These are phyloP conservation scores for Leptinotarsa tumamoca DNA, from an alignment of 2,888 invertebrate species.

Conservation along the genomic window DNA sequence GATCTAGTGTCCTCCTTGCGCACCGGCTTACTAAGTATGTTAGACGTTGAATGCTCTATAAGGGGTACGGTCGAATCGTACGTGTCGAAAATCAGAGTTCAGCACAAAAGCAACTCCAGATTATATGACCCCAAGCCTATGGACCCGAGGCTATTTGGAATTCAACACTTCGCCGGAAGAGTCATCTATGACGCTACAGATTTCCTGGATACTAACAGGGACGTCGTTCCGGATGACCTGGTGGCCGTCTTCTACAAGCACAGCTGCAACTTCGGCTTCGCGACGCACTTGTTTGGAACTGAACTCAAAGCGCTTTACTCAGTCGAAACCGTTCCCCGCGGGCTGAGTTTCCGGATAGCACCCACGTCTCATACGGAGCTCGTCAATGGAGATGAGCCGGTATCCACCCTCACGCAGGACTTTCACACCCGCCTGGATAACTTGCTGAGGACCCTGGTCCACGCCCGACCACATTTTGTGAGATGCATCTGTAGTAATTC, in stretches of 20 bases:
- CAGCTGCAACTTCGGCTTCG: conserved; percentile 96
- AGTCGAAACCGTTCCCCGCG: conserved; percentile 79
- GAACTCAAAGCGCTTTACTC: conserved; percentile 88
- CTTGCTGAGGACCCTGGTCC: conserved; percentile 89
- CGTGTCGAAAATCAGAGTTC: conserved; percentile 81
- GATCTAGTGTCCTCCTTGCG: conserved; percentile 94
- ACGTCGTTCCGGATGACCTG: conserved; percentile 91
- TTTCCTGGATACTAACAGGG: conserved; percentile 92
- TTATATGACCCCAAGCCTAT: conserved; percentile 83
- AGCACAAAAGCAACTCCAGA: conserved; percentile 86
- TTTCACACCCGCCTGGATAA: conserved; percentile 95
- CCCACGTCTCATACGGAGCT: conserved; percentile 89
- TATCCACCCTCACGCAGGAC: conserved; percentile 92
- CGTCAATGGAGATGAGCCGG: conserved; percentile 85
- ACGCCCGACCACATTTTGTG: conserved; percentile 94
- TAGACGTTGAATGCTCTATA: conserved; percentile 92
- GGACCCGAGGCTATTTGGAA: conserved; percentile 86
- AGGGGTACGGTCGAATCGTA: conserved; percentile 84
- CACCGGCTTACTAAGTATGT: conserved; percentile 90
- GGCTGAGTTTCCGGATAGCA: conserved; percentile 88
- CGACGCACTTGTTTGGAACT: conserved; percentile 93
- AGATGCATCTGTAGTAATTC: conserved; percentile 91
- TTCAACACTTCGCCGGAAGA: conserved; percentile 89
- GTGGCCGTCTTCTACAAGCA: conserved; percentile 93
- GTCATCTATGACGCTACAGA: conserved; percentile 91